These are phyloP conservation scores for Subanguina moxae DNA, from an alignment of 1,140 invertebrate species.

Conservation along the genomic window DNA sequence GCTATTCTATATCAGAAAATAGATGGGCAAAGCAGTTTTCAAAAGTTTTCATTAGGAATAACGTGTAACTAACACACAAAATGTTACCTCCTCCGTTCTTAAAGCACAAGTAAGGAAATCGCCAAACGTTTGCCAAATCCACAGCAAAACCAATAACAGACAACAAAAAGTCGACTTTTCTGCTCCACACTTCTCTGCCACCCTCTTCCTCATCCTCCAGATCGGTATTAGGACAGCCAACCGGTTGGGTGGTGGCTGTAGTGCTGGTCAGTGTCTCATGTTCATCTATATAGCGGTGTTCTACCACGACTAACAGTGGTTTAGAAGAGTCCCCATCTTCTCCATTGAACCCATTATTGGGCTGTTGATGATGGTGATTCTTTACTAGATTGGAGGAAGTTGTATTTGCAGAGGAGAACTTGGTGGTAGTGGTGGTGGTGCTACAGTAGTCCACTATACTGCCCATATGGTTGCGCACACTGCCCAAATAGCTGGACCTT, in stretches of 20 bases:
- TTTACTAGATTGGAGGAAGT: too few relatives aligned
- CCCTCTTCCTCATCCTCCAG: not conserved
- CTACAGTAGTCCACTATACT: conserved; percentile 1
- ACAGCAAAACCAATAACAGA: conserved; percentile 87
- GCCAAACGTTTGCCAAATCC: conserved; percentile 83
- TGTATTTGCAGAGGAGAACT: not conserved
- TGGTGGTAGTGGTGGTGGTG: not conserved
- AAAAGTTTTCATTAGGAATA: too few relatives aligned
- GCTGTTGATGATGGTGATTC: too few relatives aligned
- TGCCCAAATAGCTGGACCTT: not conserved
- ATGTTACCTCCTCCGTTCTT: conserved; percentile 64
- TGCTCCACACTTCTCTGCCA: conserved; percentile 76
- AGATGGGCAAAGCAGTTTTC: too few relatives aligned
- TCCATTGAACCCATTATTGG: not conserved
- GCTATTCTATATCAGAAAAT: too few relatives aligned
- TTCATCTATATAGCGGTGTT: not conserved
- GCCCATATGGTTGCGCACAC: not conserved
- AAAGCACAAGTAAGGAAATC: conserved; percentile 67
- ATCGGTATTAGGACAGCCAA: not conserved
- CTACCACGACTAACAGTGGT: not conserved
- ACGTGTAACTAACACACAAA: not conserved
- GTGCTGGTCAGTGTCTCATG: not conserved
- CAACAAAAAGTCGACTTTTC: conserved; percentile 83
- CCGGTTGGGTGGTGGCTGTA: not conserved
- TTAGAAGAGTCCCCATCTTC: not conserved